Percentiles rank a stretch among this genome's conserved stretches.
These are phyloP conservation scores for Tiaroga cobitis DNA, from an alignment of 2,797 vertebrate species.

Conservation along the genomic window DNA sequence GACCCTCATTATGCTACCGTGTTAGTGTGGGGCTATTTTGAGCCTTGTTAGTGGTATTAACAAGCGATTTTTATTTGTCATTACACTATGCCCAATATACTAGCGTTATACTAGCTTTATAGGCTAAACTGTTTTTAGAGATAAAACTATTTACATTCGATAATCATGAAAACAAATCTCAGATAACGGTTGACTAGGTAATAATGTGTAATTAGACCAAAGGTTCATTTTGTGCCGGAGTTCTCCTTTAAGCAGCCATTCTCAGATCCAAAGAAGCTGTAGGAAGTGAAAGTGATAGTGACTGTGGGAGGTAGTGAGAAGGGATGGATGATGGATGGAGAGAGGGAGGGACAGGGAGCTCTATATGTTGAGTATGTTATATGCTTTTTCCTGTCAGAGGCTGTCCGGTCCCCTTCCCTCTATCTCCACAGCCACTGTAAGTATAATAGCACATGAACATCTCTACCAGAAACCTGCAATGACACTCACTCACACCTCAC, in stretches of 20 bases:
- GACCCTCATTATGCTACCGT: too few species aligned
- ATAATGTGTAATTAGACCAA: too few species aligned
- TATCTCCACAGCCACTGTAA: conserved; percentile 67
- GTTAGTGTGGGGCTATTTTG: too few species aligned
- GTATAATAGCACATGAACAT: conserved; percentile 47
- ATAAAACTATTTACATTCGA: too few species aligned
- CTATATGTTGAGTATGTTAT: conserved; percentile 62
- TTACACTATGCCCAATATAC: too few species aligned
- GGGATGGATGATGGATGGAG: conserved; percentile 11
- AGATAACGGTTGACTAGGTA: too few species aligned
- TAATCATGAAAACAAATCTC: too few species aligned
- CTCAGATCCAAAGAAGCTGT: conserved; percentile 3
- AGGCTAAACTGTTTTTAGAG: too few species aligned
- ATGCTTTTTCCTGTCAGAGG: conserved; percentile 65
- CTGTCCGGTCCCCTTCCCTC: conserved; percentile 61
- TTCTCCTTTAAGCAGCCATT: neutral
- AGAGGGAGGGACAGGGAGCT: conserved; percentile 44
- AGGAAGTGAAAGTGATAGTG: conserved; percentile 22
- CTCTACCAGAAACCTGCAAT: neutral
- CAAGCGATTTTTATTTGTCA: too few species aligned
- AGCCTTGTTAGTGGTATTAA: too few species aligned
- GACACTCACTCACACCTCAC: neutral
- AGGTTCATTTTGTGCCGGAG: too few species aligned
- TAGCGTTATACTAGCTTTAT: too few species aligned
- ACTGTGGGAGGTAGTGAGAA: conserved; percentile 31